Evolutionary conservation across 1,140 invertebrate genomes (phyloP).

Genomic region (Drosophila subpulchrella): DNA sequence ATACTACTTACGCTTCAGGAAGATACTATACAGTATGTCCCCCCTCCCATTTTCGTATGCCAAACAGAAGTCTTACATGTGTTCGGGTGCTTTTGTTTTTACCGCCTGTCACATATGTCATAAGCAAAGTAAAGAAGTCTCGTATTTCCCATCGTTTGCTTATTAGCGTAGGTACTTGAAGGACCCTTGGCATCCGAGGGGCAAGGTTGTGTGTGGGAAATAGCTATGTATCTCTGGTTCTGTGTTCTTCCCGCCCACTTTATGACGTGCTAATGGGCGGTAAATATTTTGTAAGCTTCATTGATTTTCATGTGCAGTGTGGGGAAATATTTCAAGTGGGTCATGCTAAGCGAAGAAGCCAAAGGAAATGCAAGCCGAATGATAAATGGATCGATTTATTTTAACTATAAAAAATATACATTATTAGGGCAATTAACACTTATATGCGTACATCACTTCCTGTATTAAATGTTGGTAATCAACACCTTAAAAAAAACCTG

Average conservation of each 20-base stretch:
- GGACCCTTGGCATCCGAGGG: constrained; percentile 38
- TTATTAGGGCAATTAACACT: background rate
- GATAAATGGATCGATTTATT: constrained; percentile 16
- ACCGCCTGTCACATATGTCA: constrained; percentile 64
- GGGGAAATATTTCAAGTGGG: constrained; percentile 61
- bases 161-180: constrained; percentile 72
- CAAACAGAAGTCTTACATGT: constrained; percentile 72
- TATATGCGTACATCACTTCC: constrained; percentile 30
- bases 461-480: constrained; percentile 20
- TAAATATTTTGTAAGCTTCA: constrained; percentile 78
- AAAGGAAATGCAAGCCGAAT: constrained; percentile 14
- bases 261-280: constrained; percentile 77
- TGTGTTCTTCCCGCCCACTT: constrained; percentile 11
- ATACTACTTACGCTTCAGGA: constrained; percentile 24
- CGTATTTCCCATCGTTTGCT: constrained; percentile 60
- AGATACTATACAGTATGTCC: constrained; percentile 1
- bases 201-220: constrained; percentile 68
- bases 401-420: background rate
- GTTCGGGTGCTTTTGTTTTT: constrained; percentile 46
- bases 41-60: constrained; percentile 5
- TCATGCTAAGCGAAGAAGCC: constrained; percentile 46
- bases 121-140: constrained; percentile 49
- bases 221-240: constrained; percentile 10
- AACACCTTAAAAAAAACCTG: constrained; percentile 27
- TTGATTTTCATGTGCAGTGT: constrained; percentile 60